Evolutionary conservation across 2,888 invertebrate species (phyloP).

Genomic region (Argyresthia albistria): DNA sequence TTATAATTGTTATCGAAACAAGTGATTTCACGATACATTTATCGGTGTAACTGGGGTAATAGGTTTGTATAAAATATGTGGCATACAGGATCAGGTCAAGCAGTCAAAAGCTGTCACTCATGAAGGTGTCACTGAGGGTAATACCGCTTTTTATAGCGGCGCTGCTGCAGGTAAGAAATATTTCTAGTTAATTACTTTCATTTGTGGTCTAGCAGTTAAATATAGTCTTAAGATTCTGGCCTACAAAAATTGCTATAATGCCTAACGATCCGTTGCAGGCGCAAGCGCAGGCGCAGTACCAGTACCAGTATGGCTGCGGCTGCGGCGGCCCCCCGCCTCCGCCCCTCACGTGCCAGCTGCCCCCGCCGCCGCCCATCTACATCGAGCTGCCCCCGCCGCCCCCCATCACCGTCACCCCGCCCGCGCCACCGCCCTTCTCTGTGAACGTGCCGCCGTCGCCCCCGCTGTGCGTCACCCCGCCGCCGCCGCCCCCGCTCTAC

Average conservation of each 20-base stretch:
- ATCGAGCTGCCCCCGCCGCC: slow-evolving; percentile 31
- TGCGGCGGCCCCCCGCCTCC: slow-evolving; percentile 10
- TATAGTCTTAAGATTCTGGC: slow-evolving; percentile 13
- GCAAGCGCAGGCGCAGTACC: slow-evolving; percentile 33
- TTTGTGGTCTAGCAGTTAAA: too few relatives aligned
- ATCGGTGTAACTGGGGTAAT: slow-evolving; percentile 29
- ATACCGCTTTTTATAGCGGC: slow-evolving; percentile 31
- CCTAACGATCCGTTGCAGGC: neutral
- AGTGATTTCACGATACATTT: slow-evolving; percentile 3
- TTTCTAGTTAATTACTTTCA: too few relatives aligned
- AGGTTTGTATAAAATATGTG: slow-evolving; percentile 30
- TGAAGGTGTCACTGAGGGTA: slow-evolving; percentile 30
- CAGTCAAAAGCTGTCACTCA: slow-evolving; percentile 20
- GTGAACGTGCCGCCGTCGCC: slow-evolving; percentile 36
- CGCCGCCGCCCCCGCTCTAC: slow-evolving; percentile 37
- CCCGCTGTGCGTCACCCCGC: slow-evolving; percentile 40
- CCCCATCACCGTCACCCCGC: slow-evolving; percentile 33
- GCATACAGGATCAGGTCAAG: slow-evolving; percentile 19
- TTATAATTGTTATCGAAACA: too few relatives aligned
- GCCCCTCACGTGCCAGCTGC: slow-evolving; percentile 15
- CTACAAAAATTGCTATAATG: neutral
- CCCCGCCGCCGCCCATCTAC: slow-evolving; percentile 39
- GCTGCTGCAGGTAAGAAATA: slow-evolving; percentile 32
- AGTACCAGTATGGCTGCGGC: slow-evolving; percentile 14
- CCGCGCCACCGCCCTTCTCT: slow-evolving; percentile 28